phyloP scores from a whole-genome alignment of 2,888 invertebrate genomes.

The Neocrepidodera transversa region DNA sequence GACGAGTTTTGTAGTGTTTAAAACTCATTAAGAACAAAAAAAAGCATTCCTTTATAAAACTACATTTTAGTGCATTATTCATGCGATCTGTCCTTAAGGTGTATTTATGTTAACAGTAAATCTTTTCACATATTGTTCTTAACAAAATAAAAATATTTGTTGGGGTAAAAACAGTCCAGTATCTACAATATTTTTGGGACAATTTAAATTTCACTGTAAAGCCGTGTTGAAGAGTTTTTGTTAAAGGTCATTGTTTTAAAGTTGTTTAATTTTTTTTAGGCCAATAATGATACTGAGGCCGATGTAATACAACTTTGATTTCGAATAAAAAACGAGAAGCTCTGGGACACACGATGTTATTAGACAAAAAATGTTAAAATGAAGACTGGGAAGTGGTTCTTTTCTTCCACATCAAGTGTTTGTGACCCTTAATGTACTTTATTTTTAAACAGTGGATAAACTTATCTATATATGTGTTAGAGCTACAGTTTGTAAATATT shows the following conservation, averaged over 20 bases:
- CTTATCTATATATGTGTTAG: neutral
- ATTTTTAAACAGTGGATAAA: neutral
- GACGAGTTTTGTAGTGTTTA: too few species aligned
- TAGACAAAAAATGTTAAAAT: neutral
- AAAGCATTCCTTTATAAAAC: too few species aligned
- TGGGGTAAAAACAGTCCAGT: too few species aligned
- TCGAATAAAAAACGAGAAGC: neutral
- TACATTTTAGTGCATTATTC: too few species aligned
- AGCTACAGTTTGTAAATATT: neutral
- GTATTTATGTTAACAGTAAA: constrained; percentile 15
- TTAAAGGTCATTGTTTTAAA: too few species aligned
- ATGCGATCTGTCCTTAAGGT: constrained; percentile 4
- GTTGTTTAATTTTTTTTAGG: constrained; percentile 14
- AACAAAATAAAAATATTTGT: too few species aligned
- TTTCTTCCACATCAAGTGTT: neutral
- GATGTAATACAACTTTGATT: constrained; percentile 10
- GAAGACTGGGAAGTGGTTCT: constrained; percentile 6
- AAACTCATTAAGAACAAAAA: too few species aligned
- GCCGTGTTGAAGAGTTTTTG: too few species aligned
- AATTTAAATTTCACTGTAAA: too few species aligned
- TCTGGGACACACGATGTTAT: neutral
- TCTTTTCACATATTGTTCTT: too few species aligned
- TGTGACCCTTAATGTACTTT: neutral
- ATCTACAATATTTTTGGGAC: too few species aligned
- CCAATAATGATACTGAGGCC: constrained; percentile 13